These are phyloP conservation scores for Argynnis bischoffii DNA, from an alignment of 2,888 invertebrate genomes.

Conservation along the genomic window DNA sequence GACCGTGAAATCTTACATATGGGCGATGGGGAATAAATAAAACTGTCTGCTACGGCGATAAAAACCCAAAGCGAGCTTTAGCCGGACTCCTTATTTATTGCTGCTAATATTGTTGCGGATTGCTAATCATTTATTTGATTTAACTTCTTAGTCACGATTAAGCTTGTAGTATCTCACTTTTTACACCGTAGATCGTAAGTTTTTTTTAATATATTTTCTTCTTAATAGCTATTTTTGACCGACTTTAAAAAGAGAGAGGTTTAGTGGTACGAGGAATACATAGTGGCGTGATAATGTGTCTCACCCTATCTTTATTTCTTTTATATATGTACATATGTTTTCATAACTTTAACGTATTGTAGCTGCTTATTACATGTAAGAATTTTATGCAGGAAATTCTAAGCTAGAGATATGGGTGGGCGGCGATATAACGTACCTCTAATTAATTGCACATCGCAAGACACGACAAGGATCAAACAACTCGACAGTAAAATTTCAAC, in stretches of 20 bases:
- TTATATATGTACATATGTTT: too few species aligned
- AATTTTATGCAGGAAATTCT: too few species aligned
- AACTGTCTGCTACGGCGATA: constrained; percentile 18
- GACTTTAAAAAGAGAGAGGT: too few species aligned
- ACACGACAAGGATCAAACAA: constrained; percentile 10
- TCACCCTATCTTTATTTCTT: too few species aligned
- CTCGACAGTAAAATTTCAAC: constrained; percentile 18
- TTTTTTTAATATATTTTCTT: too few species aligned
- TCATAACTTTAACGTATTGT: too few species aligned
- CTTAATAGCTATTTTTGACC: too few species aligned
- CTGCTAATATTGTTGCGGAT: background rate
- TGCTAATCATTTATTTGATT: background rate
- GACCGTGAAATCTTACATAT: constrained; percentile 32
- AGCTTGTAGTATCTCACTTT: too few species aligned
- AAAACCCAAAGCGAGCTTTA: constrained; percentile 17
- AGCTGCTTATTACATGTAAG: too few species aligned
- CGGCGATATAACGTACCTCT: background rate
- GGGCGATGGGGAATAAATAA: constrained; percentile 31
- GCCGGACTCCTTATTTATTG: background rate
- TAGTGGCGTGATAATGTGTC: too few species aligned
- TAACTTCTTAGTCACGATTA: constrained; percentile 5
- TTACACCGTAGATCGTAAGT: too few species aligned
- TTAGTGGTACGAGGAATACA: too few species aligned
- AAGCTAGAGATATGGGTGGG: background rate
- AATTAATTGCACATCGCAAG: constrained; percentile 9